Base-by-base conservation (phyloP, 1,140 invertebrate species). In the Drosophila equinoxialis region DNA sequence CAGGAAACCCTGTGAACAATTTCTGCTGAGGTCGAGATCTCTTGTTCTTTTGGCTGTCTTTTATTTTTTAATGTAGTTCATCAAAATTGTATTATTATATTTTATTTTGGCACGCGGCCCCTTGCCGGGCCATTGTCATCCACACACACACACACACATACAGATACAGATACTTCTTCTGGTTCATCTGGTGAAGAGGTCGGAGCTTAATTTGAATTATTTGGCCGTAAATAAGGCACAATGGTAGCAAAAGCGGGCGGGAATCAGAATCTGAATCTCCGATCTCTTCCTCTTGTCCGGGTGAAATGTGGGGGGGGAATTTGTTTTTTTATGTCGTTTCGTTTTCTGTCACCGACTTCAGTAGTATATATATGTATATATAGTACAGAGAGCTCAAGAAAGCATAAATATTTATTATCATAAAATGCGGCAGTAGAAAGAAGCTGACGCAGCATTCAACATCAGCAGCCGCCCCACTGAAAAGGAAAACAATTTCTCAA, bases 381-480 rank as follows among this genome's bases (percentile, higher is more conserved):
- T 45, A 48, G 60, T 14, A 48, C 58, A 54, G 35, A 69, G 58
- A 8, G 17, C 3, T 48, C 71, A 69, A 58, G 58, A 77, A 71
- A 65, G 77, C 84, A 83, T 89, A 87, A 89, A 87, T 87, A 87
- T 87, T 89, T 87, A 89, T 89, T 84, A 89, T 89, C 84, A 84
- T 77, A 81, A 78, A 79, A 82, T 68, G 63, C 75, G 68, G 68
- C 71, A 75, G 70, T 67, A 58, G 65, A 51, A 71, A 82, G 72
- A 60, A 77, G 65, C 74, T 54, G 65, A 68, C 66, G 68, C 63
- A 64, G 68, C 48, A 62, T 51, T 37, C 57, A 61, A 45, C 63
- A 30, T 35, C 57, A 26, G 67, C 62, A 66, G 67, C 54, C 57
- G 55, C 68, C 41, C 62, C 74, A 81, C 70, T 77, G 81, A 78